Base-by-base conservation (phyloP, 1,140 invertebrate genomes). In the Asbolus verrucosus region DNA sequence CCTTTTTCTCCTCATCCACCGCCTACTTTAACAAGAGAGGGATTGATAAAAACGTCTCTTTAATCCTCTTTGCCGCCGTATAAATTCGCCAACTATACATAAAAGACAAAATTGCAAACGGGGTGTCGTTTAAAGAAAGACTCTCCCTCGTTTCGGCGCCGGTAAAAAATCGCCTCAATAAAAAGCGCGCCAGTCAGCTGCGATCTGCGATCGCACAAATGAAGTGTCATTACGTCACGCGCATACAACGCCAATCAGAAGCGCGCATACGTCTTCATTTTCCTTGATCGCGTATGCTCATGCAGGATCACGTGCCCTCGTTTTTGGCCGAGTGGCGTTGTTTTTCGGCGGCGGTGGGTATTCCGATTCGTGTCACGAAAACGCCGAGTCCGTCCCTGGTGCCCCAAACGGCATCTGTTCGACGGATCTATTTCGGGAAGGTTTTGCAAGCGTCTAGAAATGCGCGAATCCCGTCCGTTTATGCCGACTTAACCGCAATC, bases 391-490 rank as follows among this genome's bases (percentile, higher is more conserved):
- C 33, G 33, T 36, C 33, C 33, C 33, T 36, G 33, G 11, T 5
- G 6, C 33, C 33, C 33, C 5, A 36, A 36, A 36, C 33, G 33
- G 33, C 33, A 36, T 36, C 33, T 36, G 33, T 36, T 36, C 33
- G 33, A 36, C 11, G 33, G 6, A 36, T 63, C 61, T 63, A 63
- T 63, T 63, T 63, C 61, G 16, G 18, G 61, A 15, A 30, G 11
- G 21, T 63, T 41, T 63, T 39, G 61, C 61, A 63, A 63, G 61
- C 61, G 61, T 63, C 61, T 63, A 39, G 33, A 63, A 39, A 63
- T 63, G 61, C 61, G 33, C 16, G 31, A 61, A 61, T 36, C 54
- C 33, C 43, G 43, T 41, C 43, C 43, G 43, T 21, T 50, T 50
- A 50, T 24, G 43, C 43, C 43, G 43, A 36, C 43, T 21, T 19